Conservation (phyloP, 2,797 vertebrate species). For the Hypotaenidia philippensis region DNA sequence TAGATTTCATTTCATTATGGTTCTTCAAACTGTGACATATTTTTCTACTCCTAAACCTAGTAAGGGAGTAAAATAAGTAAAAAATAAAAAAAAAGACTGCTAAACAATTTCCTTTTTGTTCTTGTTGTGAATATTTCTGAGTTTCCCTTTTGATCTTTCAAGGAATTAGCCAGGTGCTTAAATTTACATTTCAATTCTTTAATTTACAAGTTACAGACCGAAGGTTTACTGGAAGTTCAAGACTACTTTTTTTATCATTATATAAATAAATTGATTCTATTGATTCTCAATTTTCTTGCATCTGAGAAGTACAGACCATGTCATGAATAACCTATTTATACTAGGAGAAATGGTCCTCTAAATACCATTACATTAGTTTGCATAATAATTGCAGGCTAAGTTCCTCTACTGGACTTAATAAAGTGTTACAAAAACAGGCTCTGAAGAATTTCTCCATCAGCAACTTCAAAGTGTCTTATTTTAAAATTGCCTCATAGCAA, state of each 20-base stretch:
- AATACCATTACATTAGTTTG: neutral
- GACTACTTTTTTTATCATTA: neutral
- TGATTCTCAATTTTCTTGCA: neutral
- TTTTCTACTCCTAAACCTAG: neutral
- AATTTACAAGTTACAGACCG: neutral
- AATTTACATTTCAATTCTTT: neutral
- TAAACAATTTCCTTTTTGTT: neutral
- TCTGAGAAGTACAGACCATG: neutral
- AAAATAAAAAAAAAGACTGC: neutral
- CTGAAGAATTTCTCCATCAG: neutral
- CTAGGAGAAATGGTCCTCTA: neutral
- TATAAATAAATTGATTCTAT: neutral
- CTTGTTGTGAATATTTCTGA: neutral
- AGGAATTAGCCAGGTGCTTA: neutral
- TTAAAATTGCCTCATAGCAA: neutral
- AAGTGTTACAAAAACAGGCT: neutral
- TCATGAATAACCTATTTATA: neutral
- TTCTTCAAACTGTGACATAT: neutral
- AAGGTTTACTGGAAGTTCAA: neutral
- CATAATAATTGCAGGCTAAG: neutral
- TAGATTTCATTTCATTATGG: neutral
- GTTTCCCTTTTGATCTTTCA: neutral
- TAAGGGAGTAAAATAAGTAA: neutral
- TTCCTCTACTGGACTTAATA: neutral
- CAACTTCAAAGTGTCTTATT: neutral